Base-by-base conservation (phyloP, 2,888 invertebrate genomes). In the Leptinotarsa juncta region DNA sequence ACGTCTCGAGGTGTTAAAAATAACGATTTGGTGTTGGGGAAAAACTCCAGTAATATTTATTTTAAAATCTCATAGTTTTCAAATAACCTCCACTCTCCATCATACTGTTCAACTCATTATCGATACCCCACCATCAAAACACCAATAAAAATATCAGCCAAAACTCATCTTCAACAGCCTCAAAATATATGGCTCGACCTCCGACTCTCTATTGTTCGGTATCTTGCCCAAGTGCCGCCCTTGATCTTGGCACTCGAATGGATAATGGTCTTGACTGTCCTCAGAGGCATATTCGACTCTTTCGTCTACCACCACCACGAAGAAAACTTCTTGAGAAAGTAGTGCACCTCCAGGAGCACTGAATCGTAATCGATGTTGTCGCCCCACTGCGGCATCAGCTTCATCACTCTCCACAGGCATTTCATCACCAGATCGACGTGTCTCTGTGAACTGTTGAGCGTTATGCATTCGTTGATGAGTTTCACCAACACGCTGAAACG, bases 331-430 rank as follows among this genome's bases (percentile, higher is more conserved):
- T 94, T 94, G 84, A 98, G 93, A 88, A 98, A 98, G 78, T 93
- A 89, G 85, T 98, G 96, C 76, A 96, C 93, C 87, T 97, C 97
- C 74, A 93, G 89, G 20, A 98, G 89, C 72, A 96, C 93, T 2
- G 91, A 91, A 85, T 95, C 95, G 81, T 94, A 95, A 87, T 95
- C 93, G 48, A 95, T 90, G 3, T 93, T 92, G 12, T 90, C 90
- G 51, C 92, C 91, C 92, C 96, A 96, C 68, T 93, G 92, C 0
- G 95, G 93, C 84, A 98, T 92, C 88, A 95, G 92, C 88, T 97
- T 96, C 18, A 97, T 93, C 74, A 96, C 94, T 86, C 97, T 95
- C 98, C 98, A 98, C 85, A 97, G 92, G 86, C 98, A 98, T 89
- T 97, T 96, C 92, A 96, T 95, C 0, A 95, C 92, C 65, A 96